Base-by-base conservation (phyloP, 2,113 vertebrate species). In the Poicephalus gulielmi region DNA sequence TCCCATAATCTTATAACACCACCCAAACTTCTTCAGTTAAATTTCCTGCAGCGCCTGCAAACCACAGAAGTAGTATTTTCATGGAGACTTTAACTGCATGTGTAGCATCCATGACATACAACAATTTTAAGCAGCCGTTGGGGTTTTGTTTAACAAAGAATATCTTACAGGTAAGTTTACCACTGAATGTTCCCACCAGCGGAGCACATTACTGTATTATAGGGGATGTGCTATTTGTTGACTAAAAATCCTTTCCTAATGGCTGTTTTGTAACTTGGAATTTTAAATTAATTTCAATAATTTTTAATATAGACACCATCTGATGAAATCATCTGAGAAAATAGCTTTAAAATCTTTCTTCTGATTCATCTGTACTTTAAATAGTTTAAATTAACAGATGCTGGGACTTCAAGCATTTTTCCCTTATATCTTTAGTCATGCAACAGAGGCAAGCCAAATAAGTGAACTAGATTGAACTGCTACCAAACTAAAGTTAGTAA, bases 401-500 rank as follows among this genome's bases (percentile, higher is more conserved):
- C 88, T 92, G 86, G 44, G 57, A 95, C 77, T 96, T 71, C 86
- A 88, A 96, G 86, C 90, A 79, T 87, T 90, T 94, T 96, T 47
- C 46, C n/a, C 77, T 89, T 62, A 82, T 52, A 90, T 77, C 69
- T 91, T 94, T 53, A 95, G 83, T 91, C 88, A 92, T 92, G 88
- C 76, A 92, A 88, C 50, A 70, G 80, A 94, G 68, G 28, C 77
- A 3, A 95, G 93, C 84, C 73, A 95, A 95, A 50, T 80, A 67
- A 93, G 59, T 96, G 95, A 97, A 97, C 96, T 96, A 88, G 93
- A 82, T 33, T 96, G 95, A 95, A 96, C 93, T 78, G 71, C 76
- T 46, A 75, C 62, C 78, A 92, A 96, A 94, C 95, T 94, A 97
- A 96, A 97, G 79, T 97, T 97, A 97, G 96, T 86, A 97, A 96